Percentiles rank a stretch among this genome's conserved stretches.
Evolutionary conservation across 2,888 invertebrate species (phyloP).

Genomic region (Pristionchus fissidentatus): DNA sequence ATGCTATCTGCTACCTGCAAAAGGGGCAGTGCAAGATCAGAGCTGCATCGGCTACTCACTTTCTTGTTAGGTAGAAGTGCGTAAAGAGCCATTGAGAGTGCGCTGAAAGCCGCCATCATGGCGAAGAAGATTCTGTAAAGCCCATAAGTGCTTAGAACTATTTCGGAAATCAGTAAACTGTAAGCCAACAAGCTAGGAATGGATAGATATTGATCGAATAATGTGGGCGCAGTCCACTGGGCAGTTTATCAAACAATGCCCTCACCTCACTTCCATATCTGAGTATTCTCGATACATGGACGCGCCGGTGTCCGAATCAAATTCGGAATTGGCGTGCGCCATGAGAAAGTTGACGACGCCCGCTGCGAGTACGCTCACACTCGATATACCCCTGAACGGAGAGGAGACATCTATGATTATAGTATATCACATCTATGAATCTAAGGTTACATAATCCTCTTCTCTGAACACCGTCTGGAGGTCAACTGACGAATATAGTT

Average conservation of each 20-base stretch:
- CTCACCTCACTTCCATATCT: background rate
- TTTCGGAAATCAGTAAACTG: too few species aligned
- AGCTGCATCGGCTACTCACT: background rate
- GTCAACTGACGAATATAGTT: too few species aligned
- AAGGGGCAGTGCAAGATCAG: background rate
- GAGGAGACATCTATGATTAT: background rate
- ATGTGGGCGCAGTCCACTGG: background rate
- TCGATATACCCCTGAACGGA: background rate
- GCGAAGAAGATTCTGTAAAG: background rate
- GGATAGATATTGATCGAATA: too few species aligned
- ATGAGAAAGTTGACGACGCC: conserved; percentile 11
- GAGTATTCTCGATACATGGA: conserved; percentile 7
- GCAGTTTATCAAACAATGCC: too few species aligned
- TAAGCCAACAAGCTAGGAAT: too few species aligned
- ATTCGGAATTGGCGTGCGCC: background rate
- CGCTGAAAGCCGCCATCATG: background rate
- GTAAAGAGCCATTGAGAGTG: background rate
- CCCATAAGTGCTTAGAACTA: too few species aligned
- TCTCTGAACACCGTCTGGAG: too few species aligned
- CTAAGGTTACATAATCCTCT: too few species aligned
- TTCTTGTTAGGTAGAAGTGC: conserved; percentile 11
- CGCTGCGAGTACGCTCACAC: background rate
- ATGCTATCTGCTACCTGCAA: background rate
- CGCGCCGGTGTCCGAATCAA: background rate
- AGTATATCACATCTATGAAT: too few species aligned